Evolutionary conservation across 2,888 invertebrate species (phyloP).

Genomic region (Timema cristinae): DNA sequence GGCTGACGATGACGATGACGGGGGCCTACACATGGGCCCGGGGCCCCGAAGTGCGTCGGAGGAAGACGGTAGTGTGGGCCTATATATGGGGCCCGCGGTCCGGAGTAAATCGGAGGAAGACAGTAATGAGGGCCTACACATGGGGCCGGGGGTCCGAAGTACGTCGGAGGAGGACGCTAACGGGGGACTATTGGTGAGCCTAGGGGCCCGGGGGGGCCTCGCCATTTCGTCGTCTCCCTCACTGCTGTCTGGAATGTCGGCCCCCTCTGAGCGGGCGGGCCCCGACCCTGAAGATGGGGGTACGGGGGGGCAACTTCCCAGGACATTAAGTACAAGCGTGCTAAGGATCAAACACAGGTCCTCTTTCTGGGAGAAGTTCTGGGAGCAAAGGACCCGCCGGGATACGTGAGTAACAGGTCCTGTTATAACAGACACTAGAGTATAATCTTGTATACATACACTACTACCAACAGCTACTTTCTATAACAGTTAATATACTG

Average conservation of each 20-base stretch:
- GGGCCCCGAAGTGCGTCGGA: too few species aligned
- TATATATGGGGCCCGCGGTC: too few species aligned
- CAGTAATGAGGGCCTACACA: too few species aligned
- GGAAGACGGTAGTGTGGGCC: too few species aligned
- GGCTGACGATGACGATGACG: too few species aligned
- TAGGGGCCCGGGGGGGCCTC: conserved; percentile 25
- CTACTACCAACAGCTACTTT: too few species aligned
- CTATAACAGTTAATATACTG: too few species aligned
- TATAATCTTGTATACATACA: too few species aligned
- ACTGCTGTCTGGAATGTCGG: conserved; percentile 30
- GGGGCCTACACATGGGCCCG: too few species aligned
- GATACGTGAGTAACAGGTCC: conserved; percentile 59
- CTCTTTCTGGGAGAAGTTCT: conserved; percentile 82
- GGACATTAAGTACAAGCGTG: conserved; percentile 75
- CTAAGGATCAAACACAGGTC: conserved; percentile 72
- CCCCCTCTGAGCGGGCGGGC: conserved; percentile 24
- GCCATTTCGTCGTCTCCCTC: conserved; percentile 32
- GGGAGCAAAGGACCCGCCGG: conserved; percentile 63
- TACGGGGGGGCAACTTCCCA: conserved; percentile 50
- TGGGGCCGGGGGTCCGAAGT: too few species aligned
- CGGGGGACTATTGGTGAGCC: conserved; percentile 6
- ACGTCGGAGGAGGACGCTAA: neutral
- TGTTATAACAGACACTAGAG: too few species aligned
- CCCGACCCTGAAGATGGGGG: conserved; percentile 14
- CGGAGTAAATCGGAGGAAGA: too few species aligned